These are phyloP conservation scores for Lampris incognitus DNA, from an alignment of 2,113 vertebrate genomes.

Conservation along the genomic window DNA sequence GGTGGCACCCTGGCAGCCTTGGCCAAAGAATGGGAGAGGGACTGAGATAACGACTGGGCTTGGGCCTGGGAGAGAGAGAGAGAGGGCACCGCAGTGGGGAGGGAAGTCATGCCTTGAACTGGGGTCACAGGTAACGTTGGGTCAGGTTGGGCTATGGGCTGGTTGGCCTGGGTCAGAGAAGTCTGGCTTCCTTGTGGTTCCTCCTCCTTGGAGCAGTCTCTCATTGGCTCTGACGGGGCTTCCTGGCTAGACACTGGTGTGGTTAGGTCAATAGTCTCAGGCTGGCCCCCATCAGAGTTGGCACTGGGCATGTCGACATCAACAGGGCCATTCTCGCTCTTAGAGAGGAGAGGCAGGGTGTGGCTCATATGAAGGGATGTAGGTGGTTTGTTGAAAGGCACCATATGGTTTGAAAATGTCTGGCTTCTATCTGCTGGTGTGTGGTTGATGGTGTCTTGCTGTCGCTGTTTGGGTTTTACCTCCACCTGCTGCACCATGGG, in stretches of 20 bases:
- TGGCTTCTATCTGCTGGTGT: slow-evolving; percentile 53
- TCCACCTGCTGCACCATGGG: slow-evolving; percentile 50
- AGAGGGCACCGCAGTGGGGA: slow-evolving; percentile 65
- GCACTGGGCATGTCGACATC: slow-evolving; percentile 95
- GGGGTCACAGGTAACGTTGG: slow-evolving; percentile 45
- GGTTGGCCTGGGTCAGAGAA: slow-evolving; percentile 46
- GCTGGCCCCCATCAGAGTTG: slow-evolving; percentile 83
- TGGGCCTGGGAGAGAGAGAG: slow-evolving; percentile 80
- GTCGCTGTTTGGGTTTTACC: slow-evolving; percentile 54
- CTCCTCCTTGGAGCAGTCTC: slow-evolving; percentile 57
- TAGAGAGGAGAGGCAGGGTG: slow-evolving; percentile 64
- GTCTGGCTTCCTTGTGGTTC: slow-evolving; percentile 48
- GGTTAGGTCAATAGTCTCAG: slow-evolving; percentile 88
- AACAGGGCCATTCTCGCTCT: slow-evolving; percentile 72
- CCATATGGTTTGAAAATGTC: slow-evolving; percentile 50
- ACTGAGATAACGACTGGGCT: slow-evolving; percentile 79
- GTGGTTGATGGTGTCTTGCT: slow-evolving; percentile 35
- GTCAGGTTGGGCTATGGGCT: slow-evolving; percentile 55
- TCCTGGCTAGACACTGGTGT: slow-evolving; percentile 79
- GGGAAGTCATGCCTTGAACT: slow-evolving; percentile 50
- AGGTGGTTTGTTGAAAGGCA: slow-evolving; percentile 62
- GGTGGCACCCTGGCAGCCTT: slow-evolving; percentile 66
- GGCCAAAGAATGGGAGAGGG: slow-evolving; percentile 79
- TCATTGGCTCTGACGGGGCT: slow-evolving; percentile 64
- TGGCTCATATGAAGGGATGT: slow-evolving; percentile 50